A percentile compares a stretch with the other conserved stretches of the same genome.
Conservation (phyloP, 2,113 vertebrate genomes). For the Heterotis niloticus region DNA sequence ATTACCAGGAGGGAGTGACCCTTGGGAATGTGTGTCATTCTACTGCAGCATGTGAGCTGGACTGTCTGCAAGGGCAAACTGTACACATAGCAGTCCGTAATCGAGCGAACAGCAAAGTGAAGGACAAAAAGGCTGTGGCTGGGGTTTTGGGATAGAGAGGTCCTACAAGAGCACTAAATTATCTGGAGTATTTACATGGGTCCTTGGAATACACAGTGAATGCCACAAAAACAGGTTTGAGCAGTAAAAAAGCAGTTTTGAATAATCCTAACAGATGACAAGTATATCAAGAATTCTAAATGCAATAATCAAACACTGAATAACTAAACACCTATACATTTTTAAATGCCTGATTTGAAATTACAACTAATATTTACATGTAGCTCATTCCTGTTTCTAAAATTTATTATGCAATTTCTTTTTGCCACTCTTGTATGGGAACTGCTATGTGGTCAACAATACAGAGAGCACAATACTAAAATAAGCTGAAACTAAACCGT, state of each 20-base stretch:
- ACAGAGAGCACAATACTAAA: too few relatives aligned
- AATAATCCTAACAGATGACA: background rate
- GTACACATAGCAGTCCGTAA: background rate
- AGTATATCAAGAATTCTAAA: background rate
- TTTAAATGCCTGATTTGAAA: too few relatives aligned
- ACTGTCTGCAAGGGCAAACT: background rate
- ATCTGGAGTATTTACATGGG: background rate
- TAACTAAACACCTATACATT: too few relatives aligned
- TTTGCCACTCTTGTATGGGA: too few relatives aligned
- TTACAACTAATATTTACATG: too few relatives aligned
- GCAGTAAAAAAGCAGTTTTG: background rate
- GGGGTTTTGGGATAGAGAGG: background rate
- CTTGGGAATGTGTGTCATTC: background rate
- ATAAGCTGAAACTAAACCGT: too few relatives aligned
- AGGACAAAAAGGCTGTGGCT: background rate
- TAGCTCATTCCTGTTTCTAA: too few relatives aligned
- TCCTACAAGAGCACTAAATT: background rate
- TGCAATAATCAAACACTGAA: background rate
- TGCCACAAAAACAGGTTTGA: background rate
- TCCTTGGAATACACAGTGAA: background rate
- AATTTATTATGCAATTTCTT: too few relatives aligned
- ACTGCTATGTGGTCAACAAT: too few relatives aligned
- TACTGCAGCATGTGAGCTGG: background rate
- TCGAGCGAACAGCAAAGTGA: background rate
- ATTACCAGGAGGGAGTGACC: background rate